phyloP scores from a whole-genome alignment of 2,113 vertebrate genomes.

The Eira barbara region DNA sequence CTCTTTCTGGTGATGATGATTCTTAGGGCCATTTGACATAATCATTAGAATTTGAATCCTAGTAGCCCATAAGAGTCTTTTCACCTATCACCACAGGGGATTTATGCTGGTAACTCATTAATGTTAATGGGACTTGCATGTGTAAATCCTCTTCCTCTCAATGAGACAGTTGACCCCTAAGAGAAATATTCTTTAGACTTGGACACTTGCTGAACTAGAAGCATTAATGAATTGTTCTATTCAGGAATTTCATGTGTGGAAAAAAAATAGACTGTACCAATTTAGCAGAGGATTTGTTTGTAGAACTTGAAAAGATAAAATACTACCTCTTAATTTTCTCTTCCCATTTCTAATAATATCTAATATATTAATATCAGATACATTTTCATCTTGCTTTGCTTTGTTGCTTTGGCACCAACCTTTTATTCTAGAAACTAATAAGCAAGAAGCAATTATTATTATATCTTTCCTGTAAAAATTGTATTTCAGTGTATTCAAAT shows the following conservation, averaged over 20 bases:
- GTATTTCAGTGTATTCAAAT: background rate
- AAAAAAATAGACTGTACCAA: background rate
- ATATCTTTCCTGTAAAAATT: background rate
- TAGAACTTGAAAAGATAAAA: conserved; percentile 16
- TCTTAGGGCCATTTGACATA: conserved; percentile 79
- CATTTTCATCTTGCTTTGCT: background rate
- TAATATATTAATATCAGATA: background rate
- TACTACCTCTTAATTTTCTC: background rate
- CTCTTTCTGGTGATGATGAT: conserved; percentile 74
- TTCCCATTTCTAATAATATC: background rate
- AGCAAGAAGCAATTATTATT: background rate
- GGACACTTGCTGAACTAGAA: conserved; percentile 64
- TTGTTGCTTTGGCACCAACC: background rate
- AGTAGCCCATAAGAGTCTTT: conserved; percentile 71
- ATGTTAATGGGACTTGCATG: conserved; percentile 78
- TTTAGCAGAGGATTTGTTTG: background rate
- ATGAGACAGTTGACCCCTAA: conserved; percentile 75
- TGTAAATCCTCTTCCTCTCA: conserved; percentile 80
- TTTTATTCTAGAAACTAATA: background rate
- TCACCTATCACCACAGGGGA: conserved; percentile 60
- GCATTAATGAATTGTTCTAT: background rate
- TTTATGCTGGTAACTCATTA: conserved; percentile 78
- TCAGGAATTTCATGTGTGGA: background rate
- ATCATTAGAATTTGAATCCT: conserved; percentile 77
- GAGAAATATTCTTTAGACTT: conserved; percentile 37